phyloP scores from a whole-genome alignment of 2,113 vertebrate species.

The Podarcis cretensis region DNA sequence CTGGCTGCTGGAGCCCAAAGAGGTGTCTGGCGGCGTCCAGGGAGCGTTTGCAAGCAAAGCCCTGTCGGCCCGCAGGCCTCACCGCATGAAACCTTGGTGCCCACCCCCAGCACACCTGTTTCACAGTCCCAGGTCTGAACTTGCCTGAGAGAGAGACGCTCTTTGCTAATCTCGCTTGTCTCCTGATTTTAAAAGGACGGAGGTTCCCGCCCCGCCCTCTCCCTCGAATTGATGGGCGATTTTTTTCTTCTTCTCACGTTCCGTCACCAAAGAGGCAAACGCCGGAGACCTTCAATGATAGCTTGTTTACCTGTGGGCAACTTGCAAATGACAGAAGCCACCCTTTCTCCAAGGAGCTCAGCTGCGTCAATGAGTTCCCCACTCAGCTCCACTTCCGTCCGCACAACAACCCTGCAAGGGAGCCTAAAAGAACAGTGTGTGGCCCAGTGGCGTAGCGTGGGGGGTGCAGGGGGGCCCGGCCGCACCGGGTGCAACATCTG shows the following conservation, averaged over 20 bases:
- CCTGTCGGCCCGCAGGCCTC: not conserved
- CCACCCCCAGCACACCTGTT: slow-evolving; percentile 2
- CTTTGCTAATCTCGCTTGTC: not conserved
- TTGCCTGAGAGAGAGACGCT: slow-evolving; percentile 11
- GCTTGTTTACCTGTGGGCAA: too few relatives aligned
- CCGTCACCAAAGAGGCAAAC: not conserved
- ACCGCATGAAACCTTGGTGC: not conserved
- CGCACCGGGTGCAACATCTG: too few relatives aligned
- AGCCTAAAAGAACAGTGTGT: not conserved
- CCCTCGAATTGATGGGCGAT: not conserved
- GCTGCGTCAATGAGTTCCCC: not conserved
- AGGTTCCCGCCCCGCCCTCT: not conserved
- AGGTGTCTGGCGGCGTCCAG: not conserved
- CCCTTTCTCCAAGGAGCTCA: not conserved
- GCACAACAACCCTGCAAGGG: not conserved
- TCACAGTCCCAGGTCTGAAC: not conserved
- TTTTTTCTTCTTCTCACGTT: not conserved
- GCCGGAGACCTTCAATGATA: too few relatives aligned
- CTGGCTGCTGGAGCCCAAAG: not conserved
- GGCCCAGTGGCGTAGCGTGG: too few relatives aligned
- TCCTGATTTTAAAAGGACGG: not conserved
- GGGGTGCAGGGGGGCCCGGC: too few relatives aligned
- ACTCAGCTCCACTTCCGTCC: not conserved
- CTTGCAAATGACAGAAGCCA: too few relatives aligned
- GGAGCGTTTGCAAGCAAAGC: not conserved